Base-by-base conservation (phyloP, 2,113 vertebrate genomes). In the Agapornis roseicollis region DNA sequence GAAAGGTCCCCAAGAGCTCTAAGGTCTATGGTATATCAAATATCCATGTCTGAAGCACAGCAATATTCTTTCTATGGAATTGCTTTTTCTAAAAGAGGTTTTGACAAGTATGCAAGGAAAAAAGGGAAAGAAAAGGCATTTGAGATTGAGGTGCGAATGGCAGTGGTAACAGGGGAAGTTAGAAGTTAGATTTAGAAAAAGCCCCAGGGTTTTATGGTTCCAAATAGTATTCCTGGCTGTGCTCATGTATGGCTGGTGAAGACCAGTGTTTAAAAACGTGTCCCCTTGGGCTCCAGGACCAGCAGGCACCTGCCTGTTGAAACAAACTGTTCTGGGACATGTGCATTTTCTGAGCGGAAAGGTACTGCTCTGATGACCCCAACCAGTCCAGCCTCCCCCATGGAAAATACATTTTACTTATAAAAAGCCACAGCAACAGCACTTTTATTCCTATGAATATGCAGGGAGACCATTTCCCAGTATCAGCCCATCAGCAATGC, bases 361-460 rank as follows among this genome's bases (percentile, higher is more conserved):
- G 17, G 28, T 46, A 35, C 50, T 2, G 4, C 72, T 66, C n/a
- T 8, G 9, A 35, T 64, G 15, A 60, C 35, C 63, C 50, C 29
- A 73, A 41, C 16, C 46, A 66, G 11, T n/a, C 52, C 66, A 17
- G 24, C 22, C 47, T 76, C 44, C 81, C 60, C 61, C 41, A 65
- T 0, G 6, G 28, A 85, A 87, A 87, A 82, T 3, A 76, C 14
- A 44, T 37, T 80, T 93, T 22, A 71, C 42, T 81, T 13, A 19
- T 60, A 74, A 94, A 87, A 86, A 44, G 77, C 80, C 61, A 89
- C n/a, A 79, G 68, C 37, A 88, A 53, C 58, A 72, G 49, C 25
- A 1, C 20, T 84, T 97, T 97, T 96, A 94, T 97, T 95, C 50
- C 65, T 90, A 35, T 49, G 20, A 86, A 89, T 12, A 68, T 1